Base-by-base conservation (phyloP, 2,888 invertebrate genomes). In the Volucella zonaria region DNA sequence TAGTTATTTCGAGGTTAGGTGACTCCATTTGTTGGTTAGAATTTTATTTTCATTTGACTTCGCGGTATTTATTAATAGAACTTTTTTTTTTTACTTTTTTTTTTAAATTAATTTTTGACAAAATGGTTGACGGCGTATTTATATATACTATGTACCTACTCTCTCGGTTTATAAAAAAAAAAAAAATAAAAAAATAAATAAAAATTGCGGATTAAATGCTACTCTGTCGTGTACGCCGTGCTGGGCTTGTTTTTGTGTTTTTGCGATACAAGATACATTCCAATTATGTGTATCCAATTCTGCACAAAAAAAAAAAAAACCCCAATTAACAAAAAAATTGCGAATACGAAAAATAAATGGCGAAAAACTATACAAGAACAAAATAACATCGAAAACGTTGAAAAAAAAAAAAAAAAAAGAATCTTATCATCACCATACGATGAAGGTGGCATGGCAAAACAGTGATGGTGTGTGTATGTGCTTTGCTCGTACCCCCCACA, bases 21-120 rank as follows among this genome's bases (percentile, higher is more conserved):
- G 73, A 80, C 85, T 74, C 68, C 81, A 85, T 81, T 81, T 85
- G 85, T 85, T 81, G 85, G 81, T 81, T 85, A 81, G 67, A 76
- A 64, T 75, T 62, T 61, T 61, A 67, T 51, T 71, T 64, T 66
- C 68, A 61, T 79, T 68, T 59, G 62, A 49, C 23, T 76, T 80
- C 54, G 81, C 71, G 70, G 76, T 81, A 74, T 77, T 85, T 85
- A 85, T 85, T 77, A 77, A 85, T 85, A 85, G 85, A 85, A 73
- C 54, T 66, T 71, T 80, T 83, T 75, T 66, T 67, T 64, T 71
- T 71, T 23, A 0, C 6, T 31, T 31, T 31, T 31, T 31, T 6
- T 6, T 31, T 31, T 31, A 6, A 31, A 31, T 31, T 31, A 31
- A 6, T 71, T 18, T 54, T 67, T 23, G 68, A 85, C 85, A 85